A percentile compares a stretch with the other conserved stretches of the same genome.
Evolutionary conservation across 2,888 invertebrate genomes (phyloP).

Genomic region (Pammene fasciana): DNA sequence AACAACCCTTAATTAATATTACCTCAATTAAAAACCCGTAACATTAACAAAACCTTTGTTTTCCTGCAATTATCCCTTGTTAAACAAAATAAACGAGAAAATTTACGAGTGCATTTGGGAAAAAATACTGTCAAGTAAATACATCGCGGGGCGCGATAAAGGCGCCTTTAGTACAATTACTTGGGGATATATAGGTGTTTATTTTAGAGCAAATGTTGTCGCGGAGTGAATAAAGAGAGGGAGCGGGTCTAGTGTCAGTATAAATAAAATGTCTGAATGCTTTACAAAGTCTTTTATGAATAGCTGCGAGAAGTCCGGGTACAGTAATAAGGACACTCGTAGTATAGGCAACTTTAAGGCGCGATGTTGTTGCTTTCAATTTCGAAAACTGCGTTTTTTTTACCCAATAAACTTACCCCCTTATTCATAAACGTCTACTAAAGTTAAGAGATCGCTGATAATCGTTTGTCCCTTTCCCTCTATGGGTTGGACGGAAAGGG

Average conservation of each 20-base stretch:
- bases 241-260: conserved; percentile 41
- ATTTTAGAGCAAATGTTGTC: conserved; percentile 70
- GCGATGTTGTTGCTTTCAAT: no score
- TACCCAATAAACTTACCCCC: no score
- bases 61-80: conserved; percentile 31
- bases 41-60: conserved; percentile 14
- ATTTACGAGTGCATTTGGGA: conserved; percentile 55
- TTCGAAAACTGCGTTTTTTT: no score
- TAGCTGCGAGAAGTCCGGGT: no score
- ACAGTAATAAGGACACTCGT: no score
- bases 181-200: conserved; percentile 75
- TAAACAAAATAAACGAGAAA: conserved; percentile 44
- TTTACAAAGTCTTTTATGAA: no score
- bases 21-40: conserved; percentile 25
- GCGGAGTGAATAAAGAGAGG: conserved; percentile 38
- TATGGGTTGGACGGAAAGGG: no score
- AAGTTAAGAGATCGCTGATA: no score
- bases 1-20: background rate
- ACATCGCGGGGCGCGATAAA: conserved; percentile 70
- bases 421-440: no score
- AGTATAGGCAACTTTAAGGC: no score
- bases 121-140: conserved; percentile 66
- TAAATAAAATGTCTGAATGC: no score
- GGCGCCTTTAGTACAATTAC: conserved; percentile 80
- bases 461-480: no score